Conservation (phyloP, 2,888 invertebrate genomes). For the Stenchaetothrips biformis region DNA sequence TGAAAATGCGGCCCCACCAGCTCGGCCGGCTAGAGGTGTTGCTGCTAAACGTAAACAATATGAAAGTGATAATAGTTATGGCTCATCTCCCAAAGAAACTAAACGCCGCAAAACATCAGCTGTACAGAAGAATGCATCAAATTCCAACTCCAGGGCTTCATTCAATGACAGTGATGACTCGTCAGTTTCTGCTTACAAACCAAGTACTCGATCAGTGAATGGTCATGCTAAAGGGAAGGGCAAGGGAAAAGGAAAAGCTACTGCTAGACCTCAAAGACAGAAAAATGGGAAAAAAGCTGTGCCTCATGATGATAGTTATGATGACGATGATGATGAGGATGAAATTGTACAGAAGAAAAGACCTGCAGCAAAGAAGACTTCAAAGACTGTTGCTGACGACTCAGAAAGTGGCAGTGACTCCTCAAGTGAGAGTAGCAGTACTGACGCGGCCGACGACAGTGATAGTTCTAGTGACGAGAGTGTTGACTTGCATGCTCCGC, state of each 20-base stretch:
- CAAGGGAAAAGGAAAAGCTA: not conserved
- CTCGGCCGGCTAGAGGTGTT: not conserved
- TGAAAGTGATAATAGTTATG: not conserved
- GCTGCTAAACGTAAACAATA: not conserved
- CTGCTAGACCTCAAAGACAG: not conserved
- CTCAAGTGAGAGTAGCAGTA: slow-evolving; percentile 38
- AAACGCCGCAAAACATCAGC: not conserved
- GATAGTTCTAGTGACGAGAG: slow-evolving; percentile 33
- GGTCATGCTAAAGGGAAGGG: slow-evolving; percentile 41
- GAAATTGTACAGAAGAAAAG: slow-evolving; percentile 32
- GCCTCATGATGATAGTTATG: slow-evolving; percentile 44
- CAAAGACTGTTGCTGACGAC: slow-evolving; percentile 37
- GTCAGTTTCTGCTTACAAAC: not conserved
- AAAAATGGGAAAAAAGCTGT: slow-evolving; percentile 38
- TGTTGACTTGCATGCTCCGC: slow-evolving; percentile 2
- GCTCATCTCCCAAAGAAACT: not conserved
- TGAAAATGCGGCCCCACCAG: not conserved
- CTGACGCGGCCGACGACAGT: slow-evolving; percentile 41
- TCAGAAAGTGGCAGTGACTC: slow-evolving; percentile 43
- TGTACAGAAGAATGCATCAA: not conserved
- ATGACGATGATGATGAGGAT: slow-evolving; percentile 39
- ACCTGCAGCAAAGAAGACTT: slow-evolving; percentile 16
- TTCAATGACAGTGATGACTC: slow-evolving; percentile 18
- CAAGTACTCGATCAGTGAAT: slow-evolving; percentile 42
- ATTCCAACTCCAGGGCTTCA: not conserved